Conservation (phyloP, 2,113 vertebrate genomes). For the Actenoides lindsayi region DNA sequence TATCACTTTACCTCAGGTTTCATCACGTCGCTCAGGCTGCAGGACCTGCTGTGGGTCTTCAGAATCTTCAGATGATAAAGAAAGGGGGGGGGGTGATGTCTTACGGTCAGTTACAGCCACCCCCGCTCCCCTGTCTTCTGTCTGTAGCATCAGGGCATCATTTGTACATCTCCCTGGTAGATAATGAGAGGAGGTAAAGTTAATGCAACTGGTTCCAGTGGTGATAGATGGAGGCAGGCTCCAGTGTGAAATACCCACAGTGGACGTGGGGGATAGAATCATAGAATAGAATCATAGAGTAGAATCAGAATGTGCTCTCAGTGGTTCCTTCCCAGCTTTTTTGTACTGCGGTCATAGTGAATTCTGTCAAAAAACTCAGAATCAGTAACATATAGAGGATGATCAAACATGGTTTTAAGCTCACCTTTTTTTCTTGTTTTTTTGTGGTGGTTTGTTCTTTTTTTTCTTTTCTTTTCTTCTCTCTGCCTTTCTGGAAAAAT, state of each 20-base stretch:
- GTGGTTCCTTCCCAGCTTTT: background rate
- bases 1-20: background rate
- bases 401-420: background rate
- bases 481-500: background rate
- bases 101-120: background rate
- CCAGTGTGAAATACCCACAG: accelerated
- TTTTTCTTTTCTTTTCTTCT: background rate
- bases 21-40: accelerated
- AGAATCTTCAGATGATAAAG: background rate
- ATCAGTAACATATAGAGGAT: background rate
- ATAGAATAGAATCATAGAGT: background rate
- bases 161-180: background rate
- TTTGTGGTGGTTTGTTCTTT: background rate
- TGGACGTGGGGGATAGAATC: no score
- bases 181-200: background rate
- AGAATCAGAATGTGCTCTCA: background rate
- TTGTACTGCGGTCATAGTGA: background rate
- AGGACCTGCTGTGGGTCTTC: background rate
- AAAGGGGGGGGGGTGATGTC: no score
- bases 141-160: accelerated
- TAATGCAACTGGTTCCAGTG: background rate
- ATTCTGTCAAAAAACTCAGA: background rate
- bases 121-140: background rate
- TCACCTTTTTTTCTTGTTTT: background rate
- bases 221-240: accelerated